Base-by-base conservation (phyloP, 92 coral and sea anemone genomes). In the Diadumene lineata region DNA sequence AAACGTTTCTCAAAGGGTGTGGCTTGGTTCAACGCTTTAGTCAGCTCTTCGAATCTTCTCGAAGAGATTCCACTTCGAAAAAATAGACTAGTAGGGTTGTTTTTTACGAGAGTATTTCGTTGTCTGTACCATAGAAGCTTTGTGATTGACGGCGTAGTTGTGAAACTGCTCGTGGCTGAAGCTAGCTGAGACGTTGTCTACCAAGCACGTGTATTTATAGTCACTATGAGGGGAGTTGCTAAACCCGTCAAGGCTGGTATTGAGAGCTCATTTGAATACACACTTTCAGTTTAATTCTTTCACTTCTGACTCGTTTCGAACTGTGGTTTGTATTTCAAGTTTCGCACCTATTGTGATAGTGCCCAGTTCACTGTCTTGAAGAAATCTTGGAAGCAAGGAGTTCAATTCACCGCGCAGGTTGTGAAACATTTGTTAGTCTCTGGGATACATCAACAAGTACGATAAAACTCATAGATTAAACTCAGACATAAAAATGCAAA, bases 281-380 rank as follows among this genome's bases (percentile, higher is more conserved):
- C 13, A 34, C 77, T 72, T 72, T 72, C 77, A 57, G 77, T 72
- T 72, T 72, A 10, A 11, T 72, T 31, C 34, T 70, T 70, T 70
- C 75, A 28, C 75, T 70, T 70, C 61, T 28, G 25, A 17, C 43
- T 50, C 77, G 77, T 72, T 72, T 72, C 77, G 77, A 72, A n/a
- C 77, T 72, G 15, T 56, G 77, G 77, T 72, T 72, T 72, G 77
- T 56, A 72, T 72, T 72, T 72, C 77, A 72, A 72, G 66, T 72
- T 72, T 72, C 77, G 66, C 16, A 56, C 63, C 77, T 56, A 56
- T 72, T 72, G 77, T 72, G 28, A 19, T 56, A 6, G 56, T 72
- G 13, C 3, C 17, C 48, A 38, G 22, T 19, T 24, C 32, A 43
- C 56, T 56, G 66, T 72, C 77, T 56, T 32, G 34, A 10, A 56